A percentile compares a stretch with the other conserved stretches of the same genome.
Evolutionary conservation across 1,140 invertebrate genomes (phyloP).

Genomic region (Atta texana): DNA sequence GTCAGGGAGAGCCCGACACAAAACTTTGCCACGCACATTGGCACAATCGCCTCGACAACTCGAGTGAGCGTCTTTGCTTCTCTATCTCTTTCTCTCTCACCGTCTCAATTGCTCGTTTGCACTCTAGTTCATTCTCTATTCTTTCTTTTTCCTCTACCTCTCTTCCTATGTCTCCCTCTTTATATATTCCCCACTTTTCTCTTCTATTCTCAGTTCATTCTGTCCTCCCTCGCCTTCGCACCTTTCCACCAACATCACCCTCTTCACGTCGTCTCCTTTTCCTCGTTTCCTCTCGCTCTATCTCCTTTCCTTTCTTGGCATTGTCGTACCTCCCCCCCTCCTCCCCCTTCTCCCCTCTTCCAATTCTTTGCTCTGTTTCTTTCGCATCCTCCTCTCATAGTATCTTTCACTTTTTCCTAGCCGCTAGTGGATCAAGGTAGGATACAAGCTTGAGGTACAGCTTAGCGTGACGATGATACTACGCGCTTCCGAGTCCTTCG

Average conservation of each 20-base stretch:
- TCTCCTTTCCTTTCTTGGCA: neutral
- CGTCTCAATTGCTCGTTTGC: slow-evolving; percentile 36
- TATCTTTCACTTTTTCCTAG: slow-evolving; percentile 75
- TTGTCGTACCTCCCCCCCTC: neutral
- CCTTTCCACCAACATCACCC: slow-evolving; percentile 74
- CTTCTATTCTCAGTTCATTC: slow-evolving; percentile 63
- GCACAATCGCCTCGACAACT: slow-evolving; percentile 79
- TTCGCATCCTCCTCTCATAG: slow-evolving; percentile 66
- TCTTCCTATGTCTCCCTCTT: slow-evolving; percentile 38
- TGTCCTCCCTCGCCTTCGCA: slow-evolving; percentile 74
- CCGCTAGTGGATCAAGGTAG: slow-evolving; percentile 67
- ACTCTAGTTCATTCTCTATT: slow-evolving; percentile 42
- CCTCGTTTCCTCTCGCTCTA: slow-evolving; percentile 67
- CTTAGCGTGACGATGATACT: slow-evolving; percentile 26
- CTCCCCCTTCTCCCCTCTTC: neutral
- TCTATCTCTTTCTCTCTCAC: slow-evolving; percentile 42
- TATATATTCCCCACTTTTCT: slow-evolving; percentile 66
- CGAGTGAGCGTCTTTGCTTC: slow-evolving; percentile 65
- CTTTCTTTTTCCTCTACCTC: slow-evolving; percentile 21
- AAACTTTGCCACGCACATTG: slow-evolving; percentile 82
- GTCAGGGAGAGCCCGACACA: slow-evolving; percentile 83
- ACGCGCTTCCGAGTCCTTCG: slow-evolving; percentile 71
- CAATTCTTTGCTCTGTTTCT: slow-evolving; percentile 63
- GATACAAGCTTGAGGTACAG: neutral
- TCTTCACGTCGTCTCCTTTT: slow-evolving; percentile 67